Evolutionary conservation across 2,797 vertebrate genomes (phyloP).

Genomic region (Melanotaenia nigrans): DNA sequence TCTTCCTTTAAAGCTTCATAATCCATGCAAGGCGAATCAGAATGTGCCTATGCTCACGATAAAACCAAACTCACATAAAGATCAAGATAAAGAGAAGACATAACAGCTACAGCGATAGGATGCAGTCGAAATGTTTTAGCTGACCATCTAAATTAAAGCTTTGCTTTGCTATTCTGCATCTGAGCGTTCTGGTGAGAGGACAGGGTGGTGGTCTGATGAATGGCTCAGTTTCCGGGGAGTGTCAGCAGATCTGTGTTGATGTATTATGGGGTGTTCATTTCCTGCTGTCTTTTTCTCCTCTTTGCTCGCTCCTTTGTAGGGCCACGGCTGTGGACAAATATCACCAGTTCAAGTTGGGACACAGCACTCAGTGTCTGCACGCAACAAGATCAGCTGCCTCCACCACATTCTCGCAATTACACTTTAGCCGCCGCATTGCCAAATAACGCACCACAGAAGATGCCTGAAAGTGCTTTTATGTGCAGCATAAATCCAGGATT

Average conservation of each 20-base stretch:
- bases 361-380: conserved; percentile 44
- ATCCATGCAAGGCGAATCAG: conserved; percentile 32
- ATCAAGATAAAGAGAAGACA: conserved; percentile 27
- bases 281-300: conserved; percentile 58
- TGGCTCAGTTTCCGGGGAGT: conserved; percentile 61
- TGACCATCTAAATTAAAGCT: conserved; percentile 22
- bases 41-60: conserved; percentile 36
- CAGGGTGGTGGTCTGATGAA: conserved; percentile 57
- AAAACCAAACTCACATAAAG: conserved; percentile 19
- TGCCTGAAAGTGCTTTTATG: conserved; percentile 48
- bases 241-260: conserved; percentile 73
- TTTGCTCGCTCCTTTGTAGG: conserved; percentile 30
- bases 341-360: conserved; percentile 64
- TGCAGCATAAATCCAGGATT: conserved; percentile 56
- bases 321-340: conserved; percentile 57
- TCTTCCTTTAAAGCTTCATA: conserved; percentile 49
- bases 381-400: conserved; percentile 60
- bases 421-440: conserved; percentile 52
- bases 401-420: conserved; percentile 60
- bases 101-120: conserved; percentile 15
- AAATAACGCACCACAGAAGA: conserved; percentile 54
- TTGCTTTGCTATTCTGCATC: conserved; percentile 33
- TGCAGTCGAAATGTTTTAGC: conserved; percentile 37
- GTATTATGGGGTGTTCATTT: conserved; percentile 70
- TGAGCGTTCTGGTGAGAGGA: conserved; percentile 33